Evolutionary conservation across 2,888 invertebrate genomes (phyloP).

Genomic region (Harmothoe impar): DNA sequence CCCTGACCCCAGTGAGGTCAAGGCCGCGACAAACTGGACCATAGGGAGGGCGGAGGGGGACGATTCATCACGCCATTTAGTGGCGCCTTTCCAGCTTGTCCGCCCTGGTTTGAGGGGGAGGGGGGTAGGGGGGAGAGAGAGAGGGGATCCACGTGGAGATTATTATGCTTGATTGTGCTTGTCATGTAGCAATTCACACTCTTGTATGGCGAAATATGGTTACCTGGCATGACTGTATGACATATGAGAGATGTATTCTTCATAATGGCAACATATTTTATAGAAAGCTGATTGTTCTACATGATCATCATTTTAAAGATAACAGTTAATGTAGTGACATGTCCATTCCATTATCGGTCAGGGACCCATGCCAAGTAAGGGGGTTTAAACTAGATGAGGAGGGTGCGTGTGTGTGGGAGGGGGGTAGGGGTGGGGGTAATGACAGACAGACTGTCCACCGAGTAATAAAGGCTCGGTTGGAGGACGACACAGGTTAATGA

Average conservation of each 20-base stretch:
- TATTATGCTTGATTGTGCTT: not conserved
- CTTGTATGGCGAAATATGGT: too few species aligned
- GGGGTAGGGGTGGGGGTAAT: not conserved
- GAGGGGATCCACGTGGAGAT: too few species aligned
- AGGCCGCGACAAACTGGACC: conserved; percentile 21
- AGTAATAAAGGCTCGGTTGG: conserved; percentile 33
- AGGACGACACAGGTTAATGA: conserved; percentile 40
- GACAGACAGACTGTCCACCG: not conserved
- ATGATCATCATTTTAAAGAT: too few species aligned
- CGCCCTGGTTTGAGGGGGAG: not conserved
- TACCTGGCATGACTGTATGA: too few species aligned
- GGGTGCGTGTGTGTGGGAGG: not conserved
- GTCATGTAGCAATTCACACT: not conserved
- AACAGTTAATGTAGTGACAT: too few species aligned
- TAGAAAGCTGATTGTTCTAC: too few species aligned
- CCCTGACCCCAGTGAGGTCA: not conserved
- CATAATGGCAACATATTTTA: too few species aligned
- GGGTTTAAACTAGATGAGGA: not conserved
- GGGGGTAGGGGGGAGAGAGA: not conserved
- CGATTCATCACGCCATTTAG: conserved; percentile 36
- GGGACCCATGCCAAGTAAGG: too few species aligned
- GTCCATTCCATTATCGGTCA: too few species aligned
- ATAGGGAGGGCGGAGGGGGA: not conserved
- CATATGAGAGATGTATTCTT: too few species aligned
- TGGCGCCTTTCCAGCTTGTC: not conserved